These are phyloP conservation scores for Linurgus olivaceus DNA, from an alignment of 2,797 vertebrate genomes.

Conservation along the genomic window DNA sequence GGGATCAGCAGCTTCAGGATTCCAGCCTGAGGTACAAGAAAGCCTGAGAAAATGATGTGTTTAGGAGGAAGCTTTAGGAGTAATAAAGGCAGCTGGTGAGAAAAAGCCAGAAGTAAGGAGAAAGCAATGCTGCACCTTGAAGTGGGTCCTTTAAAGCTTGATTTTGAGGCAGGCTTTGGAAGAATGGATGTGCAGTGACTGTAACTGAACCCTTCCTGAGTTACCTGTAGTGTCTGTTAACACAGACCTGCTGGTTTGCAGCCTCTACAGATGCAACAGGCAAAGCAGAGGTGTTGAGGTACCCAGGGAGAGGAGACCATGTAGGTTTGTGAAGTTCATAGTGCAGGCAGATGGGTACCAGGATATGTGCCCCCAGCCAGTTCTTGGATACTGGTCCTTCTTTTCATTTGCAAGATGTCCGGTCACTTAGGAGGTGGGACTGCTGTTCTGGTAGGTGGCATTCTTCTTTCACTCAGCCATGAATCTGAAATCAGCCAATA, in stretches of 20 bases:
- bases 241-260: not conserved
- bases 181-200: not conserved
- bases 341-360: not conserved
- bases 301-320: fast-evolving
- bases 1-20: not conserved
- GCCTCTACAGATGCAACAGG: not conserved
- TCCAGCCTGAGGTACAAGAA: constrained; percentile 9
- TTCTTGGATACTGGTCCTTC: not conserved
- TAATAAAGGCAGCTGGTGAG: not conserved
- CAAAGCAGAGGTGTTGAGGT: not conserved
- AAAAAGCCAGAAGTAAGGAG: not conserved
- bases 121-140: not conserved
- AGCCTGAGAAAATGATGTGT: not conserved
- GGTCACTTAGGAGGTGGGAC: not conserved
- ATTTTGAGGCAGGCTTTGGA: not conserved
- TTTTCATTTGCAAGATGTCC: not conserved
- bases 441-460: not conserved
- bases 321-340: fast-evolving
- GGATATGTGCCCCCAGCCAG: not conserved
- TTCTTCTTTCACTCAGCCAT: not conserved
- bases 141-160: not conserved
- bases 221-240: not conserved
- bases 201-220: not conserved
- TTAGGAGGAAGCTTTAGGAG: constrained; percentile 16
- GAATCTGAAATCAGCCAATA: not conserved